Conservation (phyloP, 2,797 vertebrate genomes). For the Luscinia megarhynchos region DNA sequence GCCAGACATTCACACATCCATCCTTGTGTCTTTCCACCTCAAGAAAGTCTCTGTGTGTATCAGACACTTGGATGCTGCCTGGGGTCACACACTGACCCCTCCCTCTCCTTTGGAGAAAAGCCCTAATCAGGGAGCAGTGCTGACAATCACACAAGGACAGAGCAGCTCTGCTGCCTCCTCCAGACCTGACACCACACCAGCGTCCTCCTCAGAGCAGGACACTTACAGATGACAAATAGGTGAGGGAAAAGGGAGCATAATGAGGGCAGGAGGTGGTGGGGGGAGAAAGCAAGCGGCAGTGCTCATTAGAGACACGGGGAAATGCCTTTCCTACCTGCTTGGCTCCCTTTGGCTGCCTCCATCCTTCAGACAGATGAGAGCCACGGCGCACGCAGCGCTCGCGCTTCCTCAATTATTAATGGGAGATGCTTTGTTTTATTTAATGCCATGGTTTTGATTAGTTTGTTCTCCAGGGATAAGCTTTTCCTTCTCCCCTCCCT, state of each 20-base stretch:
- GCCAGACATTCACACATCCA: neutral
- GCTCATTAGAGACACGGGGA: slow-evolving; percentile 54
- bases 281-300: neutral
- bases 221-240: slow-evolving; percentile 7
- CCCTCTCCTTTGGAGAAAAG: neutral
- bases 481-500: neutral
- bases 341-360: slow-evolving; percentile 24
- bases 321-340: slow-evolving; percentile 36
- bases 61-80: neutral
- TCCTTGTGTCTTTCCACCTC: neutral
- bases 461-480: neutral
- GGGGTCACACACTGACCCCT: neutral
- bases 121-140: neutral
- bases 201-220: neutral
- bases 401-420: slow-evolving; percentile 61
- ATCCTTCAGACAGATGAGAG: slow-evolving; percentile 47
- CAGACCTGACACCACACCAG: neutral
- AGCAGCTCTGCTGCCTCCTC: neutral
- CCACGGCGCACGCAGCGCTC: neutral
- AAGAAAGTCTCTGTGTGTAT: neutral
- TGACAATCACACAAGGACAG: neutral
- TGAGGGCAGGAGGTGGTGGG: neutral
- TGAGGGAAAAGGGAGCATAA: neutral
- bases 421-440: slow-evolving; percentile 62
- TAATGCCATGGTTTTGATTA: slow-evolving; percentile 35